Base-by-base conservation (phyloP, 2,888 invertebrate genomes). In the Sarcophaga variegata region DNA sequence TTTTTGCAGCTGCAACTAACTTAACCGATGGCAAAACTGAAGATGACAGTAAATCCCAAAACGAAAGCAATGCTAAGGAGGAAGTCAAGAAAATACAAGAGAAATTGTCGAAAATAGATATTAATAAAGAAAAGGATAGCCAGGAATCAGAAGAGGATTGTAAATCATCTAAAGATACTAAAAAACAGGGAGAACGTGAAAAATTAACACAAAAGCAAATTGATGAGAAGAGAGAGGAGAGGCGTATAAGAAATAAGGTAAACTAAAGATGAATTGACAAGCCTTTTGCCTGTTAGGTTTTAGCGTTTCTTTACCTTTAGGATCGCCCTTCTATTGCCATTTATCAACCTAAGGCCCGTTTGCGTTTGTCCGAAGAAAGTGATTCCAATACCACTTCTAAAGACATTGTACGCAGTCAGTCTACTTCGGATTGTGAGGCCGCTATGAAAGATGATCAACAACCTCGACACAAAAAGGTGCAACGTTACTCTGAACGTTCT, bases 301-400 rank as follows among this genome's bases (percentile, higher is more conserved):
- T 10, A 37, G 37, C 37, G 8, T 37, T 37, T 37, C 37, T 37
- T 37, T 37, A 17, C 59, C 80, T 88, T 91, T 90, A 97, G 96
- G 98, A 98, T 94, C 96, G 98, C 64, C 98, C 98, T 37, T 96
- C 97, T 66, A 96, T 98, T 92, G 97, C 97, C 86, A 97, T 98
- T 89, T 98, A 98, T 93, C 96, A 98, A 89, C 98, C 98, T 0
- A 97, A 93, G 87, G 89, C 91, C 3, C 90, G 93, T 54, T 66
- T 90, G 1, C 91, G 90, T 54, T 84, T 89, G 4, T 90, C 91
- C 0, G 93, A 92, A 64, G 92, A 92, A 12, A 87, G 88, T 25
- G 90, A 91, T 82, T 81, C 89, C 1, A 90, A 90, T 76, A 75
- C 81, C 14, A 82, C 85, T 17, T 70, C 66, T 49, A 80, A 88